Evolutionary conservation across 92 coral and sea anemone species (phyloP).

Genomic region (Bergia sp.): DNA sequence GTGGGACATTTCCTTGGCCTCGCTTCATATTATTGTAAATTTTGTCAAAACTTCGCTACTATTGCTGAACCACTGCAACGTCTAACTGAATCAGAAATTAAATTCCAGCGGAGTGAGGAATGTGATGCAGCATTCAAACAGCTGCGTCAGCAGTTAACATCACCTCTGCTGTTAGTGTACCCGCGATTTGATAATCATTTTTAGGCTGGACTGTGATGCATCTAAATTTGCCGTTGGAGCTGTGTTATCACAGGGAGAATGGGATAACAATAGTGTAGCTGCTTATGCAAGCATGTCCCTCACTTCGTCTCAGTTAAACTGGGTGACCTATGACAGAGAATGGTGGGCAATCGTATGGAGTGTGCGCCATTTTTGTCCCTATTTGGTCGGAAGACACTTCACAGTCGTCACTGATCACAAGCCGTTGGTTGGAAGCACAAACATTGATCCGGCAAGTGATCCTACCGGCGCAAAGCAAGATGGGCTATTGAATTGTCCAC

Average conservation of each 20-base stretch:
- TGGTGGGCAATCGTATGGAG: neutral
- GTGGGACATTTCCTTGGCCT: neutral
- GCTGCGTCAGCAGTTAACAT: neutral
- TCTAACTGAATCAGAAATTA: neutral
- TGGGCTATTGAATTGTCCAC: too few relatives aligned
- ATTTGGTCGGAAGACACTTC: too few relatives aligned
- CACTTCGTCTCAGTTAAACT: slow-evolving; percentile 6
- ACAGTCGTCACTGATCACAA: too few relatives aligned
- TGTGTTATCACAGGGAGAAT: slow-evolving; percentile 10
- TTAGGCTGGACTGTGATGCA: slow-evolving; percentile 37
- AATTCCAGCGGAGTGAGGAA: slow-evolving; percentile 11
- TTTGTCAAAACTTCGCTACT: neutral
- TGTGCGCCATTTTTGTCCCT: too few relatives aligned
- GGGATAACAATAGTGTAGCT: neutral
- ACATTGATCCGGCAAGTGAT: too few relatives aligned
- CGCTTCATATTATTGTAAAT: neutral
- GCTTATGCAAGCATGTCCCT: neutral
- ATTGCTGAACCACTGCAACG: neutral
- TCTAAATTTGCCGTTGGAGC: slow-evolving; percentile 20
- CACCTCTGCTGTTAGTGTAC: neutral
- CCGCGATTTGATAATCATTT: neutral
- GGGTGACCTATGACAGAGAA: slow-evolving; percentile 27
- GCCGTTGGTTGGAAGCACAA: too few relatives aligned
- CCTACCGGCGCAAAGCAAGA: too few relatives aligned
- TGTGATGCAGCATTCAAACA: slow-evolving; percentile 10